Conservation (phyloP, 2,797 vertebrate genomes). For the Gorsachius magnificus region DNA sequence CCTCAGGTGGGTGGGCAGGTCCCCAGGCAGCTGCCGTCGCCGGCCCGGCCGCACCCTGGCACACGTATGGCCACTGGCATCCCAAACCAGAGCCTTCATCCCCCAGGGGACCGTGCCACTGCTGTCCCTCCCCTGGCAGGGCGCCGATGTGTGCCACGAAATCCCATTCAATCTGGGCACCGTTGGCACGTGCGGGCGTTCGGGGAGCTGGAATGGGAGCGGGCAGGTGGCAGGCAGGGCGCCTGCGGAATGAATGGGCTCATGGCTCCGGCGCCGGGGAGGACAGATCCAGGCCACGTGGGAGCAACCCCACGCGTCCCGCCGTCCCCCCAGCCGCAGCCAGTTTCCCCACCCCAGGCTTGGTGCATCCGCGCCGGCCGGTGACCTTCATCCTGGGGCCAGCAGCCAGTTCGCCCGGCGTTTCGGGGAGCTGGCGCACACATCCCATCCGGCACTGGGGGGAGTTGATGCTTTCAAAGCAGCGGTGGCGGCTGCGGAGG, state of each 20-base stretch:
- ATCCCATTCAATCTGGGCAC: background rate
- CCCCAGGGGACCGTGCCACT: background rate
- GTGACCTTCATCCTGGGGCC: background rate
- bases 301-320: background rate
- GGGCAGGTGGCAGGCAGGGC: conserved; percentile 15
- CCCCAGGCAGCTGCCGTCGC: conserved; percentile 18
- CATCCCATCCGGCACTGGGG: background rate
- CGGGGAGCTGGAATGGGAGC: conserved; percentile 14
- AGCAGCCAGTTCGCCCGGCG: rapidly evolving
- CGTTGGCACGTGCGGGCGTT: background rate
- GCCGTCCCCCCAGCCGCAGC: background rate
- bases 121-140: too few species aligned
- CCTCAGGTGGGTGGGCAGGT: background rate
- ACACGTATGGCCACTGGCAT: background rate
- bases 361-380: rapidly evolving
- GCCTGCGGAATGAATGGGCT: conserved; percentile 36
- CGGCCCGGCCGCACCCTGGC: background rate
- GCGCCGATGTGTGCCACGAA: background rate
- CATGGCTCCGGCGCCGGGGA: background rate
- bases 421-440: background rate
- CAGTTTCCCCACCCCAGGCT: rapidly evolving
- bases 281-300: background rate
- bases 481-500: background rate
- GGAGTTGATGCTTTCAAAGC: background rate
- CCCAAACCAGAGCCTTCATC: background rate